Evolutionary conservation across 2,113 vertebrate species (phyloP), one percentile per base, ranked within the genome.

Genomic region (Phylloscopus whistleri): DNA sequence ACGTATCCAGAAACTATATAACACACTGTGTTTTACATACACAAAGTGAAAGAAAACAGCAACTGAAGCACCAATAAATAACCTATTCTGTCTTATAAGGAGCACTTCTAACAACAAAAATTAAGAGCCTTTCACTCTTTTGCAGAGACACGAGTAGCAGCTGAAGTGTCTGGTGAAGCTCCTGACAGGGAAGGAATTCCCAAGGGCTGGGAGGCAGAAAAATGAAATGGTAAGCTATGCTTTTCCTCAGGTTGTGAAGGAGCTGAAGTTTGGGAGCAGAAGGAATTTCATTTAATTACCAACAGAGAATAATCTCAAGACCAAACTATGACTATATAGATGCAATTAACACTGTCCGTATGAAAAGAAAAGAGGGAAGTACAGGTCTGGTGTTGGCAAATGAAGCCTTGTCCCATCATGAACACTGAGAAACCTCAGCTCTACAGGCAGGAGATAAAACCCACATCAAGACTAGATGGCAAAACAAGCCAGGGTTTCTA

Each of bases 191-290:
- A 37, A 8, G 0, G 21, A 60, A 60, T 75, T 81, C 44, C 53
- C 9, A 33, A 94, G 21, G 10, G 37, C n/a, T 46, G 11, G n/a
- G 33, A 95, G 31, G n/a, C 58, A 64, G 37, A 31, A 82, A 90
- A 84, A 97, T 97, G 95, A 92, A 90, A 33, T 23, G 90, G 96
- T 96, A 94, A 96, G 90, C 31, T 44, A 2, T 1, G 4, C 7
- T 68, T 62, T 67, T 26, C 15, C 56, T 64, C 52, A 28, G 27
- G 7, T 14, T 67, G 33, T 3, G 3, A 82, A 80, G 20, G 35
- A 83, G 35, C 21, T 90, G 30, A 77, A 72, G 16, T 19, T 21
- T 35, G 26, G 33, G 35, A 46, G n/a, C 22, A 77, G 39, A 75
- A 30, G 18, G 16, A 63, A 58, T 56, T 63, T 41, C 8, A 17